Base-by-base conservation (phyloP, 2,113 vertebrate genomes). In the Athene cunicularia region DNA sequence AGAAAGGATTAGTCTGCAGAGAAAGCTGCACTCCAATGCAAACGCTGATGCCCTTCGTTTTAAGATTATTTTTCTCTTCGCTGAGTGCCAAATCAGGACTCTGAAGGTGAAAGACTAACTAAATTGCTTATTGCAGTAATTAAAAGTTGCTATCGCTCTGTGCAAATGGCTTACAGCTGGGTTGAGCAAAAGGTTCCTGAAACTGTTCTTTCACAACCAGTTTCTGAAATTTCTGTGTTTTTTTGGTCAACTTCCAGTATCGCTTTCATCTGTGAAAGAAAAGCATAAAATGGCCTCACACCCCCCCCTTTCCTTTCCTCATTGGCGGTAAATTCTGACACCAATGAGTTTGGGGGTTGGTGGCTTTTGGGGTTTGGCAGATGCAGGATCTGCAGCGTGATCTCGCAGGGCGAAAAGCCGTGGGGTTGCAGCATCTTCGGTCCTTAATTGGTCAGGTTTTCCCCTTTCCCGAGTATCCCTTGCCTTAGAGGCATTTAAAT, bases 161-260 rank as follows among this genome's bases (percentile, higher is more conserved):
- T 35, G 85, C 95, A 90, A 56, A 26, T 33, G 63, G 45, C 60
- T 62, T 17, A 28, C 73, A 84, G 73, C 83, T 93, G 73, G 23
- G 35, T 35, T 3, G 3, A 74, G 90, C 72, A 37, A 32, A 90
- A 86, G 9, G 30, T 93, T 96, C 94, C 75, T 4, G 3, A 86
- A 96, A 95, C 88, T 30, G 58, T 43, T 86, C 91, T 93, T 92
- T 97, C 94, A 66, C 24, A 89, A 89, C 80, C 41, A 5, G 0
- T 86, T 93, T 96, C 86, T 93, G 88, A 92, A 77, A 77, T 11
- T 80, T 86, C 92, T 88, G 43, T 9, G 0, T 47, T 63, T 92
- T 90, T 93, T 55, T 92, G 86, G 63, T 86, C 86, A 88, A 59
- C 92, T 96, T 93, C 95, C 94, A 96, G 81, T 91, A 89, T 90